Evolutionary conservation across 2,113 vertebrate genomes (phyloP).

Genomic region (Microcebus lehilahytsara): DNA sequence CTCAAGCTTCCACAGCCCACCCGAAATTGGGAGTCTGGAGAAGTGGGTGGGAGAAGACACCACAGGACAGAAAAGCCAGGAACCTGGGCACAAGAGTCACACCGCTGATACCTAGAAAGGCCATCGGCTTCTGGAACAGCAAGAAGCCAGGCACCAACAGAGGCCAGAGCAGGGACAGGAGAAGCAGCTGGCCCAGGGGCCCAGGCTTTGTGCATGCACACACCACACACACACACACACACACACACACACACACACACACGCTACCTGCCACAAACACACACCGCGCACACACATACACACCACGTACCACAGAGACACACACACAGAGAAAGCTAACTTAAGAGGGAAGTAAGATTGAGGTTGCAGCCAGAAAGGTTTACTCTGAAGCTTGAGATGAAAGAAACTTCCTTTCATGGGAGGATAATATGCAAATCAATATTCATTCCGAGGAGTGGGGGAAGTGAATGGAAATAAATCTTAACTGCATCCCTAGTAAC

Average conservation of each 20-base stretch:
- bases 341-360: background rate
- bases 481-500: background rate
- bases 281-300: background rate
- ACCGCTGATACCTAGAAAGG: no score
- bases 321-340: background rate
- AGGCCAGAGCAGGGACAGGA: background rate
- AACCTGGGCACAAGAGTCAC: no score
- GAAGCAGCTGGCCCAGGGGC: background rate
- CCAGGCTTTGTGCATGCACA: background rate
- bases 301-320: no score
- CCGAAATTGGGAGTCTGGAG: background rate
- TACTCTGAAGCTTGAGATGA: background rate
- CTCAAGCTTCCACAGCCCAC: background rate
- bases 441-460: background rate
- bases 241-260: background rate
- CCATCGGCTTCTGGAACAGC: background rate
- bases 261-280: background rate
- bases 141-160: background rate
- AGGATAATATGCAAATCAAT: conserved; percentile 30
- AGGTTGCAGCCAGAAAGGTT: background rate
- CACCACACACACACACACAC: no score
- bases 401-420: background rate
- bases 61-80: background rate
- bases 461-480: background rate
- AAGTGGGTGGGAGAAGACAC: background rate